phyloP scores from a whole-genome alignment of 2,113 vertebrate genomes.

The Indicator maculatus region DNA sequence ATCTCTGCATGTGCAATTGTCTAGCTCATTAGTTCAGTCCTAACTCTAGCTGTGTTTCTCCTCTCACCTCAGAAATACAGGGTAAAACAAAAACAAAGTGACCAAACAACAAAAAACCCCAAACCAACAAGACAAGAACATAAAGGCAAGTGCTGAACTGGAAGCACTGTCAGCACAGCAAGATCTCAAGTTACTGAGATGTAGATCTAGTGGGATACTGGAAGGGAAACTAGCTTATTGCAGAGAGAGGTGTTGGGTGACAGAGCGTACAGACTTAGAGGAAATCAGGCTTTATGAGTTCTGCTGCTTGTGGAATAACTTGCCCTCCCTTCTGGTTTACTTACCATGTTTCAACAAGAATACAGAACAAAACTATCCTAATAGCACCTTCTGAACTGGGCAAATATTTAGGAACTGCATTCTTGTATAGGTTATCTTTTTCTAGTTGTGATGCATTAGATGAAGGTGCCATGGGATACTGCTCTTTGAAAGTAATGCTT shows the following conservation, averaged over 20 bases:
- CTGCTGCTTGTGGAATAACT: background rate
- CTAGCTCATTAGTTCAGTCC: background rate
- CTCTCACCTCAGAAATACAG: background rate
- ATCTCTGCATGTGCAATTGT: rapidly evolving
- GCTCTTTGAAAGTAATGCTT: background rate
- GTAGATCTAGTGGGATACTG: background rate
- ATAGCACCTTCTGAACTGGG: background rate
- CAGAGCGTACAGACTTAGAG: background rate
- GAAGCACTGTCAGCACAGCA: background rate
- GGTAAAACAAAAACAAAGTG: background rate
- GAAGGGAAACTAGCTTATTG: background rate
- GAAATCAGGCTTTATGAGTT: background rate
- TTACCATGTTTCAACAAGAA: background rate
- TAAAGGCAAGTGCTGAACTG: background rate
- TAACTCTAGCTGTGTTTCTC: background rate
- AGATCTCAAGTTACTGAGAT: background rate
- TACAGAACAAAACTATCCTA: background rate
- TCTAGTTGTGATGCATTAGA: background rate
- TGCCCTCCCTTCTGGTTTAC: background rate
- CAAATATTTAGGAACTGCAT: background rate
- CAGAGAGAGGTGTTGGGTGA: background rate
- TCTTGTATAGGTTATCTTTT: background rate
- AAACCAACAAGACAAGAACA: background rate
- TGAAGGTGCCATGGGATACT: background rate
- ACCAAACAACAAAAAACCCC: background rate